phyloP scores from a whole-genome alignment of 2,888 invertebrate genomes.

The Eumacrocentrus americanus region DNA sequence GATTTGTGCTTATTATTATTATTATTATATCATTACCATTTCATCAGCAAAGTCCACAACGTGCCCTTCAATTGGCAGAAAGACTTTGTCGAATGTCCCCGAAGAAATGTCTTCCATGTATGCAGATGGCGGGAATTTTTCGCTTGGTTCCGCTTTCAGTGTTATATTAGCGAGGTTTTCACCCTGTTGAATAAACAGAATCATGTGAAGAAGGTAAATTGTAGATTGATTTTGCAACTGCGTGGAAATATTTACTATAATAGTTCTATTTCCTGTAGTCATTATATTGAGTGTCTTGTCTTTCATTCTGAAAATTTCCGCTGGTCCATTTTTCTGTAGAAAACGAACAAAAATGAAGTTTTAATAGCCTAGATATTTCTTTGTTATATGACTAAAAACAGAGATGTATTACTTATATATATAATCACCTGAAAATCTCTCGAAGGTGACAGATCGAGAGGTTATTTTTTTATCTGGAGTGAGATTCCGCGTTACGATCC shows the following conservation, averaged over 20 bases:
- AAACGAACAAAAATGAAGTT: too few species aligned
- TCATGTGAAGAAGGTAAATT: background rate
- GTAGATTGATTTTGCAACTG: background rate
- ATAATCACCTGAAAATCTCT: background rate
- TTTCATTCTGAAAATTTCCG: background rate
- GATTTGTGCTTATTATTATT: conserved; percentile 11
- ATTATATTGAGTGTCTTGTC: background rate
- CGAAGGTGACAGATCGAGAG: background rate
- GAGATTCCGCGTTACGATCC: too few species aligned
- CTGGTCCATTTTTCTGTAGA: conserved; percentile 5
- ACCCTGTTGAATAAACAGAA: conserved; percentile 45
- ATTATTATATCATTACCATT: conserved; percentile 48
- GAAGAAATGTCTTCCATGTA: conserved; percentile 60
- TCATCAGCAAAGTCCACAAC: conserved; percentile 57
- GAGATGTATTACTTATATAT: background rate
- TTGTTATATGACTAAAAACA: too few species aligned
- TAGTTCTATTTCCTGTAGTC: too few species aligned
- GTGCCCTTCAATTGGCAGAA: conserved; percentile 55
- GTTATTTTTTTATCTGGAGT: too few species aligned
- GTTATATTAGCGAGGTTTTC: conserved; percentile 57
- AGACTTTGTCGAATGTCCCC: conserved; percentile 56
- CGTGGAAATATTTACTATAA: conserved; percentile 1
- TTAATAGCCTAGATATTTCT: background rate
- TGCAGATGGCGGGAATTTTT: conserved; percentile 49
- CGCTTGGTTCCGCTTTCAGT: conserved; percentile 55